Conservation (phyloP, 2,888 invertebrate genomes). For the Erebia epiphron region DNA sequence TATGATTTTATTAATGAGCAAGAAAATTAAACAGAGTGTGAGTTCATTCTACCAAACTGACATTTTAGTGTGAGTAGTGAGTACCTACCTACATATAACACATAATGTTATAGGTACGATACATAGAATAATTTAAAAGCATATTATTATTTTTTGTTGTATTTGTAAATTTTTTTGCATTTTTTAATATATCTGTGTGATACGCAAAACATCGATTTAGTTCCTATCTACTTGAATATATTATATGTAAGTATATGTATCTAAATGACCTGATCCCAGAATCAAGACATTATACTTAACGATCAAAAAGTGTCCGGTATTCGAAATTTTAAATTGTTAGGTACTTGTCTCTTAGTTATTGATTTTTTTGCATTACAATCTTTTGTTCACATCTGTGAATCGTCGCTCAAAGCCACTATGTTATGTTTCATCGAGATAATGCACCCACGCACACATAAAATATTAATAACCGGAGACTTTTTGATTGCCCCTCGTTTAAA, state of each 20-base stretch:
- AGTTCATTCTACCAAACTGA: conserved; percentile 6
- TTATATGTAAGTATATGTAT: not conserved
- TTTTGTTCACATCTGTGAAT: too few relatives aligned
- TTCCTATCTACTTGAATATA: conserved; percentile 15
- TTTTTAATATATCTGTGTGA: not conserved
- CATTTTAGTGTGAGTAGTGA: not conserved
- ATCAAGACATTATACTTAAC: not conserved
- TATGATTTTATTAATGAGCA: not conserved
- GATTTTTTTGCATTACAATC: too few relatives aligned
- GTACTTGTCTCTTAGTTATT: too few relatives aligned
- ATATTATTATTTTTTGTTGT: not conserved
- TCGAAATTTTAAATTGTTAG: too few relatives aligned
- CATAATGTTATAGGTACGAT: not conserved
- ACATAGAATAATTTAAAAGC: not conserved
- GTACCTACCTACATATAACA: too few relatives aligned
- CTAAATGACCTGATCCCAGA: conserved; percentile 5
- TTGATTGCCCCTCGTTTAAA: not conserved
- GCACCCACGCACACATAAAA: too few relatives aligned
- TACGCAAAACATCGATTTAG: not conserved
- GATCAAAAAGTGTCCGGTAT: too few relatives aligned
- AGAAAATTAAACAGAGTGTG: conserved; percentile 9
- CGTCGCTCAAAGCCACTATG: too few relatives aligned
- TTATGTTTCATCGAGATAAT: too few relatives aligned
- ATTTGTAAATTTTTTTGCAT: conserved; percentile 6
- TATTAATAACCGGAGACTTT: not conserved